A percentile compares a stretch with the other conserved stretches of the same genome.
Conservation (phyloP, 1,140 invertebrate species). For the Bombyx mori region DNA sequence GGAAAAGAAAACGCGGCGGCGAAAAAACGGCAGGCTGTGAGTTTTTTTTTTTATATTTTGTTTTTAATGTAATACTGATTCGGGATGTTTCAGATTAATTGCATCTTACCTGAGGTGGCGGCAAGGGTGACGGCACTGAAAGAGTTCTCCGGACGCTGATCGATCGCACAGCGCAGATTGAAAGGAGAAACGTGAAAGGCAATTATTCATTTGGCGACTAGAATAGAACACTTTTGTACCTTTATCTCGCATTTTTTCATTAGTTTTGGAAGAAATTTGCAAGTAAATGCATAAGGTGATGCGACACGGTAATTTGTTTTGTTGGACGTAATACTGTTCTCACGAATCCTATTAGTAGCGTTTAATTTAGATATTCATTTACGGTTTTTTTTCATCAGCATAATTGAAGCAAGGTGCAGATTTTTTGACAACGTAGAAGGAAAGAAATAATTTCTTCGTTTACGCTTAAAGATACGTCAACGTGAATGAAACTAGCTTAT, state of each 20-base stretch:
- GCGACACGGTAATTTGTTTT: slow-evolving; percentile 64
- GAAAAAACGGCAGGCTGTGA: slow-evolving; percentile 58
- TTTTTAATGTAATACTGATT: slow-evolving; percentile 70
- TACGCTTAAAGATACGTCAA: too few species aligned
- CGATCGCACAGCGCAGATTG: slow-evolving; percentile 62
- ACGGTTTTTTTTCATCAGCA: too few species aligned
- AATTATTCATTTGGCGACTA: slow-evolving; percentile 71
- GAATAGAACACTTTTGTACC: slow-evolving; percentile 70
- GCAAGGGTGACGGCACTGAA: slow-evolving; percentile 60
- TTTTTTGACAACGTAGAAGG: too few species aligned
- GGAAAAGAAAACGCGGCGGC: slow-evolving; percentile 64
- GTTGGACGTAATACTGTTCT: slow-evolving; percentile 24
- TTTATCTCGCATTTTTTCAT: slow-evolving; percentile 64
- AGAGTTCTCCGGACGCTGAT: slow-evolving; percentile 66
- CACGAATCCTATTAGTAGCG: too few species aligned
- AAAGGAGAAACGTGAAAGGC: slow-evolving; percentile 68
- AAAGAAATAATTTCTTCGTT: too few species aligned
- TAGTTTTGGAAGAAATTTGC: slow-evolving; percentile 68
- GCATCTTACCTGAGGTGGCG: slow-evolving; percentile 59
- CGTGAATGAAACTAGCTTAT: too few species aligned
- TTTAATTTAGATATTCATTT: too few species aligned
- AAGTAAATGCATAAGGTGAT: slow-evolving; percentile 55
- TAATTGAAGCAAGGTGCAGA: too few species aligned
- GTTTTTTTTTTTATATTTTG: slow-evolving; percentile 55
- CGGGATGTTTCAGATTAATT: slow-evolving; percentile 70